Conservation (phyloP, 2,797 vertebrate genomes). For the Pachyuromys duprasi region DNA sequence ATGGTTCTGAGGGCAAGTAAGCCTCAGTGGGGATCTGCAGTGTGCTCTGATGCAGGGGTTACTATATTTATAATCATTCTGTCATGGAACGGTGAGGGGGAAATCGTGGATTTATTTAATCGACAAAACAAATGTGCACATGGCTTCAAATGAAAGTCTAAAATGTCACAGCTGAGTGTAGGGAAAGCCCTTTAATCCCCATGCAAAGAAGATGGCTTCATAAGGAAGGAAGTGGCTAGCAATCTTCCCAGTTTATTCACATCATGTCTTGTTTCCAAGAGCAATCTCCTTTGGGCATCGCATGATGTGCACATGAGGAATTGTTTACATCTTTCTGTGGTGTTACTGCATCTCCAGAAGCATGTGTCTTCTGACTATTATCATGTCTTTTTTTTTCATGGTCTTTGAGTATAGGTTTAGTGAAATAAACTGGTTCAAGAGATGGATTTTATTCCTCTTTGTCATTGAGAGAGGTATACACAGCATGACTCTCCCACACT, state of each 20-base stretch:
- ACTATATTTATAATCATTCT: background rate
- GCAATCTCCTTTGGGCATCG: background rate
- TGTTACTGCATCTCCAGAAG: background rate
- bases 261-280: background rate
- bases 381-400: background rate
- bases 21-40: too few species aligned
- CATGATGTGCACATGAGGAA: too few species aligned
- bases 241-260: background rate
- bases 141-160: background rate
- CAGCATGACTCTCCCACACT: too few species aligned
- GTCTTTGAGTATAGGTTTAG: background rate
- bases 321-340: background rate
- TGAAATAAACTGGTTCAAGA: background rate
- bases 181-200: background rate
- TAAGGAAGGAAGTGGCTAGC: background rate
- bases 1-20: accelerated
- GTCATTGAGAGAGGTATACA: background rate
- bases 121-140: background rate
- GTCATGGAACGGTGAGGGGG: background rate
- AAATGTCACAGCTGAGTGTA: background rate
- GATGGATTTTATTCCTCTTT: too few species aligned
- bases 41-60: accelerated
- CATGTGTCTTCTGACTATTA: background rate
- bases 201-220: background rate
- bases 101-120: background rate